These are phyloP conservation scores for Holotrichia oblita DNA, from an alignment of 1,140 invertebrate genomes.

Conservation along the genomic window DNA sequence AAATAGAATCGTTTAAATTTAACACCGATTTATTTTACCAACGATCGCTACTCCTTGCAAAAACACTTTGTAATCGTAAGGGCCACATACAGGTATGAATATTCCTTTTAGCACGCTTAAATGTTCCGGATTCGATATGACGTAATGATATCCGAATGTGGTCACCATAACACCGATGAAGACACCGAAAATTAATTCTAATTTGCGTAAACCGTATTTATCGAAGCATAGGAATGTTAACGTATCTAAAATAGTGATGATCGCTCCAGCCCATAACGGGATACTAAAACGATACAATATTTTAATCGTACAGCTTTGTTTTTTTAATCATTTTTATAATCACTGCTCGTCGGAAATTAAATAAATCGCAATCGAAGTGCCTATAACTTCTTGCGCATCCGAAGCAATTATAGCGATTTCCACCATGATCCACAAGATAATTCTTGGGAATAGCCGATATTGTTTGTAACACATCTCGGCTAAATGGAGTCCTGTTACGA, in stretches of 20 bases:
- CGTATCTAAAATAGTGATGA: conserved; percentile 91
- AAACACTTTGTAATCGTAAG: conserved; percentile 76
- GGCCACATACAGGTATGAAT: conserved; percentile 83
- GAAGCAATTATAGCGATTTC: conserved; percentile 95
- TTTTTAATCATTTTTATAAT: too few species aligned
- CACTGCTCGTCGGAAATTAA: conserved; percentile 77
- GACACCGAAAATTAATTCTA: conserved; percentile 88
- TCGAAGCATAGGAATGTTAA: conserved; percentile 93
- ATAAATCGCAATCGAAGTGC: conserved; percentile 90
- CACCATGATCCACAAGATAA: conserved; percentile 92
- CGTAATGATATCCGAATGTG: conserved; percentile 91
- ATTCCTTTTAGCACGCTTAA: conserved; percentile 81
- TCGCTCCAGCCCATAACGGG: conserved; percentile 85
- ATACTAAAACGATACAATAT: too few species aligned
- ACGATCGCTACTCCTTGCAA: conserved; percentile 89
- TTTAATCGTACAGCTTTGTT: too few species aligned
- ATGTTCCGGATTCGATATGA: conserved; percentile 78
- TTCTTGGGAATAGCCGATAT: conserved; percentile 80
- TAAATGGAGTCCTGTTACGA: conserved; percentile 75
- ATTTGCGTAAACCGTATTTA: conserved; percentile 89
- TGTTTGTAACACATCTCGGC: conserved; percentile 85
- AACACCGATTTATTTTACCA: conserved; percentile 62
- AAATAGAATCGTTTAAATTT: background rate
- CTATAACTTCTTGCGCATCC: conserved; percentile 95
- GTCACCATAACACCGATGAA: conserved; percentile 89